phyloP scores from a whole-genome alignment of 2,888 invertebrate species.

The Chrysolina oricalcia region DNA sequence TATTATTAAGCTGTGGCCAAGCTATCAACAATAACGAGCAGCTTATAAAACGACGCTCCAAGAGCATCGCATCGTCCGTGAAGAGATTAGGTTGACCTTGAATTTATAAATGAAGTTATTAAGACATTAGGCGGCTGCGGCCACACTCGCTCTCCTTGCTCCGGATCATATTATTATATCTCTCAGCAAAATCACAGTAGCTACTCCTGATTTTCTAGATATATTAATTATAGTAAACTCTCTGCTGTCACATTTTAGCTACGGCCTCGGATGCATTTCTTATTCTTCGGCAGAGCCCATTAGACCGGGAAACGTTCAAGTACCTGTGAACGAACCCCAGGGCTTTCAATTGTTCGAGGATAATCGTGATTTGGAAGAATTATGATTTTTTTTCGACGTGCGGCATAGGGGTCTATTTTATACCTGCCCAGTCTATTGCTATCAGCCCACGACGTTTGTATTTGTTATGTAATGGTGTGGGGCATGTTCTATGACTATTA shows the following conservation, averaged over 20 bases:
- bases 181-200: slow-evolving; percentile 69
- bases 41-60: slow-evolving; percentile 18
- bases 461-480: slow-evolving; percentile 18
- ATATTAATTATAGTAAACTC: slow-evolving; percentile 68
- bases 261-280: slow-evolving; percentile 21
- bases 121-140: slow-evolving; percentile 71
- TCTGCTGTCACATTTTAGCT: slow-evolving; percentile 59
- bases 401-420: slow-evolving; percentile 21
- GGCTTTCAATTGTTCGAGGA: slow-evolving; percentile 52
- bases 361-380: slow-evolving; percentile 49
- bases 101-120: slow-evolving; percentile 72
- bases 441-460: slow-evolving; percentile 21
- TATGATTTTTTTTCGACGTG: slow-evolving; percentile 25
- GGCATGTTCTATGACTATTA: slow-evolving; percentile 2
- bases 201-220: slow-evolving; percentile 69
- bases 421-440: slow-evolving; percentile 29
- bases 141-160: slow-evolving; percentile 68
- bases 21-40: slow-evolving; percentile 21
- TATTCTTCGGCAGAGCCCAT: not conserved
- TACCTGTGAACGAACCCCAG: slow-evolving; percentile 45
- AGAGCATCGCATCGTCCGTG: slow-evolving; percentile 40
- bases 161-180: slow-evolving; percentile 69
- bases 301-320: slow-evolving; percentile 27
- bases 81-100: slow-evolving; percentile 68
- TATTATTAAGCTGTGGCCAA: too few species aligned